Conservation (phyloP, 1,140 invertebrate species). For the Oscheius sp. region DNA sequence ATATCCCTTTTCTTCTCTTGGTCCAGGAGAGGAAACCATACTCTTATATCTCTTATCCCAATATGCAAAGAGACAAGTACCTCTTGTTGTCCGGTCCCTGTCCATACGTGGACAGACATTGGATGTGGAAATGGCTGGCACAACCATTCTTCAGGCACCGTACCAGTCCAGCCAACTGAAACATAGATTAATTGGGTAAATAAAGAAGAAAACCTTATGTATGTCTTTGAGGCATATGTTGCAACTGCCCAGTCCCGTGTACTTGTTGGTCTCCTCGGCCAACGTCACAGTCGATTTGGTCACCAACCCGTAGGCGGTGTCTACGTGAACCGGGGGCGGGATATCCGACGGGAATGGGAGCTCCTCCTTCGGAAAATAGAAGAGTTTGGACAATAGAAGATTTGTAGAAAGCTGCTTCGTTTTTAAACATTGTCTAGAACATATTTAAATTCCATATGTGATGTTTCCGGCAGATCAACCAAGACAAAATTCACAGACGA, state of each 20-base stretch:
- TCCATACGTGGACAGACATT: slow-evolving; percentile 27
- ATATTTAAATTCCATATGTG: no score
- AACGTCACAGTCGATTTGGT: slow-evolving; percentile 46
- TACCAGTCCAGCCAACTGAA: slow-evolving; percentile 17
- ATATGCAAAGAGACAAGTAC: neutral
- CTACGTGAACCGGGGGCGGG: slow-evolving; percentile 49
- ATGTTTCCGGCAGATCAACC: no score
- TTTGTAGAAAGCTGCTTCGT: no score
- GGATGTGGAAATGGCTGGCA: slow-evolving; percentile 31
- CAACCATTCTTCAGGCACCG: slow-evolving; percentile 51
- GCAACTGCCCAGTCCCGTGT: slow-evolving; percentile 46
- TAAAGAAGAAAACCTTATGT: no score
- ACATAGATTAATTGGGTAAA: no score
- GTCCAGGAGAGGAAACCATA: no score
- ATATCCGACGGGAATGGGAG: slow-evolving; percentile 67
- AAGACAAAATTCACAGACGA: no score
- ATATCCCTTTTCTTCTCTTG: no score
- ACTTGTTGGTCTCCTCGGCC: slow-evolving; percentile 36
- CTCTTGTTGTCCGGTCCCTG: slow-evolving; percentile 1
- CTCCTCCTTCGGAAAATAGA: slow-evolving; percentile 68
- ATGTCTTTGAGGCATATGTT: slow-evolving; percentile 46
- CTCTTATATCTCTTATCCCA: no score
- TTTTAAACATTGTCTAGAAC: no score
- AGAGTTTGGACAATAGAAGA: no score
- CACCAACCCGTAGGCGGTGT: slow-evolving; percentile 60